Evolutionary conservation across 2,888 invertebrate genomes (phyloP), one percentile per base, ranked within the genome.

Genomic region (Thecophora atra): DNA sequence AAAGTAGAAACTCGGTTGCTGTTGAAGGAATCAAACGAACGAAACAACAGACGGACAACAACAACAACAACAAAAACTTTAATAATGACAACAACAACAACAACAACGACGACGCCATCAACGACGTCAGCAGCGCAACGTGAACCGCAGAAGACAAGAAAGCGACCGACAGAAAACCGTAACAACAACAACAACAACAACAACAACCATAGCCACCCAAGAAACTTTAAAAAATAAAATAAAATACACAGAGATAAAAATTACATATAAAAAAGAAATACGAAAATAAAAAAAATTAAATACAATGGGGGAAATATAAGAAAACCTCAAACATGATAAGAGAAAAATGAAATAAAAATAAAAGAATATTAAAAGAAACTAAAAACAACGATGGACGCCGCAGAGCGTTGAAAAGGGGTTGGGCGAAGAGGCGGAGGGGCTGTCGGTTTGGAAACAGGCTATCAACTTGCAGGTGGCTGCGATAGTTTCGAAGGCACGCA

Each of bases 391-490:
- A 21, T 21, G 8, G 24, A 54, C 54, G 8, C 21, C 11, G 3
- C n/a, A 17, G 7, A 19, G 54, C n/a, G 21, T 8, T 21, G 54
- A 3, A 17, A 17, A 17, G n/a, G 5, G 51, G 4, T n/a, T 17
- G 51, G 4, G 17, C n/a, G 51, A 5, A 51, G 17, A 5, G 51
- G 51, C 1, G 51, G 51, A 15, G 51, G 51, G 17, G n/a, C 3
- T 21, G 24, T 21, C 42, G 30, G 30, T 21, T 21, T n/a, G 3
- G 24, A 28, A 28, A n/a, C 51, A n/a, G 62, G 17, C 30, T 51
- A 58, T 26, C 21, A 42, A 26, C 60, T 30, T 71, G 71, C 71
- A 71, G 71, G 71, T 71, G 71, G 66, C 71, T 68, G 68, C 58
- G 56, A 30, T 37, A 8, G 19, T 66, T 52, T 52, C 11, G 26